Evolutionary conservation across 2,113 vertebrate genomes (phyloP).

Genomic region (Globicephala melas): DNA sequence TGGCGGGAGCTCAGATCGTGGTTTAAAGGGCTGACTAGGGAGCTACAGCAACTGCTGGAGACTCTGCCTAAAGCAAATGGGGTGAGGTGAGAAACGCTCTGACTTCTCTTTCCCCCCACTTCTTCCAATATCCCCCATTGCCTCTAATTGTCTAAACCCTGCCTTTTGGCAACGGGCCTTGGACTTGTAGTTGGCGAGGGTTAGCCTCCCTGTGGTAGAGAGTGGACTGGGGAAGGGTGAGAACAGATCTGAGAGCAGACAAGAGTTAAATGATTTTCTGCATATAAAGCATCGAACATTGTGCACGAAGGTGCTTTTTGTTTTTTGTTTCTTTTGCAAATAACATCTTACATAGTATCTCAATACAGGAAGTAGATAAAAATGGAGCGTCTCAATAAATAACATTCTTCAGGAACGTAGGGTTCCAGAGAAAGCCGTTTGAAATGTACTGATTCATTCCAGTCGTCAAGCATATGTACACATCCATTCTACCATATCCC

Average conservation of each 20-base stretch:
- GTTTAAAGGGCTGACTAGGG: background rate
- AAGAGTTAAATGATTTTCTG: background rate
- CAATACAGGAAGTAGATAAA: background rate
- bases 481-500: background rate
- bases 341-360: background rate
- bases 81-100: background rate
- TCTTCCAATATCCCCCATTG: background rate
- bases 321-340: background rate
- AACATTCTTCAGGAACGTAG: background rate
- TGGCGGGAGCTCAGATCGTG: background rate
- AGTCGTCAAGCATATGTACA: background rate
- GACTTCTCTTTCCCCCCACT: background rate
- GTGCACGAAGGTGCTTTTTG: background rate
- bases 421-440: background rate
- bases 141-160: background rate
- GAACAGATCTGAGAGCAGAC: background rate
- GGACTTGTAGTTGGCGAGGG: background rate
- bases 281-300: background rate
- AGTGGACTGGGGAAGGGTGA: background rate
- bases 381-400: background rate
- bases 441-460: background rate
- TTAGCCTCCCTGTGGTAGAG: background rate
- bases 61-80: background rate
- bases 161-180: background rate
- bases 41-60: background rate